A percentile compares a stretch with the other conserved stretches of the same genome.
phyloP scores from a whole-genome alignment of 2,113 vertebrate genomes.

The Planiliza haematocheilus region DNA sequence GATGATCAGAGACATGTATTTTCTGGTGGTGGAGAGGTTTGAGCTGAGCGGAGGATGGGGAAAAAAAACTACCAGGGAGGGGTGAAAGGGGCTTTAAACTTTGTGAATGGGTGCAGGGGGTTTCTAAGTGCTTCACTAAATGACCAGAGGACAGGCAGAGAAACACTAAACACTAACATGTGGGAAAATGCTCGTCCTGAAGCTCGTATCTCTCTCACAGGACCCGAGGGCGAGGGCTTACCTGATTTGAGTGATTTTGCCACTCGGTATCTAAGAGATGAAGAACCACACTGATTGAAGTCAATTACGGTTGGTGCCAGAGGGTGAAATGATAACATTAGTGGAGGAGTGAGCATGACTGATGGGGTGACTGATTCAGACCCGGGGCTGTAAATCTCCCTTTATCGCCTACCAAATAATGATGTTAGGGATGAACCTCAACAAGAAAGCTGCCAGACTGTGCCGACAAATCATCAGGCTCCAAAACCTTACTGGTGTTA shows the following conservation, averaged over 20 bases:
- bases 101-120: conserved; percentile 41
- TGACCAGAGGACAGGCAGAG: conserved; percentile 44
- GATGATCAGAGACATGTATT: conserved; percentile 67
- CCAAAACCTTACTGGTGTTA: conserved; percentile 6
- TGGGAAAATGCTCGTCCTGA: conserved; percentile 18
- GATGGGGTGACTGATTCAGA: conserved; percentile 56
- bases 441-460: conserved; percentile 66
- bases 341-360: conserved; percentile 39
- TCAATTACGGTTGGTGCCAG: conserved; percentile 11
- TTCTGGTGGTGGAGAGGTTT: conserved; percentile 34
- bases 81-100: conserved; percentile 47
- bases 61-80: conserved; percentile 21
- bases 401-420: conserved; percentile 73
- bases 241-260: conserved; percentile 12
- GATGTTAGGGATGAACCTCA: conserved; percentile 41
- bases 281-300: conserved; percentile 22
- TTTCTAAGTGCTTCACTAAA: conserved; percentile 60
- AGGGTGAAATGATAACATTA: conserved; percentile 51
- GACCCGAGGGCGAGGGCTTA: conserved; percentile 6
- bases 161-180: conserved; percentile 50
- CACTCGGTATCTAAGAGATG: conserved; percentile 1
- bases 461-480: conserved; percentile 46
- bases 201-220: conserved; percentile 12
- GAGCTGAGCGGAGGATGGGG: conserved; percentile 36
- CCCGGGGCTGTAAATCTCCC: conserved; percentile 69